Conservation (phyloP, 1,140 invertebrate species). For the Drosophila murphyi region DNA sequence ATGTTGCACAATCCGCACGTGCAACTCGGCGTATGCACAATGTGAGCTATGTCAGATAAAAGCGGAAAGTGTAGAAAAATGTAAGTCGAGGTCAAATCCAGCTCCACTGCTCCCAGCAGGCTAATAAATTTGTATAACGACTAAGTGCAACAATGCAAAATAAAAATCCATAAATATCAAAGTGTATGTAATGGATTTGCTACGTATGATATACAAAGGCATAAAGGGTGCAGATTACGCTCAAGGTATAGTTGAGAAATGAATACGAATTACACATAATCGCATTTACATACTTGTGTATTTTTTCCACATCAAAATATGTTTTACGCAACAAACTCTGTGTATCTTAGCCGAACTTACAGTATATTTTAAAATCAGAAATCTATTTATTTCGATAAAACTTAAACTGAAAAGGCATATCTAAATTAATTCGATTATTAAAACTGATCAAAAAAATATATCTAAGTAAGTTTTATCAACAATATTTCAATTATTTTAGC, state of each 20-base stretch:
- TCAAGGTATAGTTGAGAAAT: too few relatives aligned
- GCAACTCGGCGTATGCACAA: conserved; percentile 69
- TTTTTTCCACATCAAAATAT: too few relatives aligned
- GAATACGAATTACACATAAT: too few relatives aligned
- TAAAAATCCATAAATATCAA: conserved; percentile 21
- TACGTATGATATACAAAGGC: neutral
- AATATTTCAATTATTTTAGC: neutral
- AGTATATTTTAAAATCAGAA: too few relatives aligned
- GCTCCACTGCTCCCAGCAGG: conserved; percentile 16
- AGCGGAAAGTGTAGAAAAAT: conserved; percentile 1
- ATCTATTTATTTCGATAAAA: too few relatives aligned
- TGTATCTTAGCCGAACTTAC: too few relatives aligned
- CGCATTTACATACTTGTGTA: too few relatives aligned
- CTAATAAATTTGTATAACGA: conserved; percentile 35
- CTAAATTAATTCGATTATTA: neutral
- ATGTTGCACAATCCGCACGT: conserved; percentile 69
- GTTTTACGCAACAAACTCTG: too few relatives aligned
- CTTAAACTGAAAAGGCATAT: too few relatives aligned
- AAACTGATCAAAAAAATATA: neutral
- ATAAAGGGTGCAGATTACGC: neutral
- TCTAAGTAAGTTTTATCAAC: neutral
- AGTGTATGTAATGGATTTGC: neutral
- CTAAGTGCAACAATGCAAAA: conserved; percentile 28
- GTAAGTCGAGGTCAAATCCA: conserved; percentile 23
- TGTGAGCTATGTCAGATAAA: conserved; percentile 13